A percentile compares a stretch with the other conserved stretches of the same genome.
Conservation (phyloP, 2,113 vertebrate genomes). For the Equus quagga region DNA sequence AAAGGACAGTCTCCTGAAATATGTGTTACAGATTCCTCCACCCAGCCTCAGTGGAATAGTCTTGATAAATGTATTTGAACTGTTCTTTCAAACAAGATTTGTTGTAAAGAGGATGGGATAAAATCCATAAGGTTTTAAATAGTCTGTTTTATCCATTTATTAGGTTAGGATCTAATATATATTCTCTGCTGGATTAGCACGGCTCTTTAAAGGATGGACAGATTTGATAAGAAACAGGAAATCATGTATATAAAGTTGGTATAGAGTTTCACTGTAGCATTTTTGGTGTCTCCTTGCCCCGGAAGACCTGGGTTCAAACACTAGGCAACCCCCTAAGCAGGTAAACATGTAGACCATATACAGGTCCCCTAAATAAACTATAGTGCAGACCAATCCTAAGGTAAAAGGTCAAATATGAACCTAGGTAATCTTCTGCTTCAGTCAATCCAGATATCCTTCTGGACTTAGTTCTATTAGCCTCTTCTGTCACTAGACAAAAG, state of each 20-base stretch:
- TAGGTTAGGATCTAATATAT: background rate
- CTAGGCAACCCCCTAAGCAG: background rate
- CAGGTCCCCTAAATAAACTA: background rate
- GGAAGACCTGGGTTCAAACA: background rate
- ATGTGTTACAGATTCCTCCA: background rate
- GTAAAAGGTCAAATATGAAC: background rate
- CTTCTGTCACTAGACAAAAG: background rate
- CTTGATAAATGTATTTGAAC: background rate
- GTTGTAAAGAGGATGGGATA: background rate
- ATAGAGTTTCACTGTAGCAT: background rate
- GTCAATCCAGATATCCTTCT: background rate
- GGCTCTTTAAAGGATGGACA: background rate
- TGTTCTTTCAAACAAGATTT: slow-evolving; percentile 1
- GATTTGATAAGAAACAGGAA: background rate
- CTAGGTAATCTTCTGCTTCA: background rate
- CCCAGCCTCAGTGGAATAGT: background rate
- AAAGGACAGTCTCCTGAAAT: background rate
- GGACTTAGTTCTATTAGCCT: background rate
- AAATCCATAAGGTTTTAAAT: background rate
- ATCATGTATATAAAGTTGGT: background rate
- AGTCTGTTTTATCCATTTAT: background rate
- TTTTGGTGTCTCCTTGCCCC: background rate
- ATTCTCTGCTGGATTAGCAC: background rate
- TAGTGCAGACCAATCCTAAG: background rate
- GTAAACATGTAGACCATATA: background rate